phyloP scores from a whole-genome alignment of 2,797 vertebrate genomes.

The Chloroceryle inda region DNA sequence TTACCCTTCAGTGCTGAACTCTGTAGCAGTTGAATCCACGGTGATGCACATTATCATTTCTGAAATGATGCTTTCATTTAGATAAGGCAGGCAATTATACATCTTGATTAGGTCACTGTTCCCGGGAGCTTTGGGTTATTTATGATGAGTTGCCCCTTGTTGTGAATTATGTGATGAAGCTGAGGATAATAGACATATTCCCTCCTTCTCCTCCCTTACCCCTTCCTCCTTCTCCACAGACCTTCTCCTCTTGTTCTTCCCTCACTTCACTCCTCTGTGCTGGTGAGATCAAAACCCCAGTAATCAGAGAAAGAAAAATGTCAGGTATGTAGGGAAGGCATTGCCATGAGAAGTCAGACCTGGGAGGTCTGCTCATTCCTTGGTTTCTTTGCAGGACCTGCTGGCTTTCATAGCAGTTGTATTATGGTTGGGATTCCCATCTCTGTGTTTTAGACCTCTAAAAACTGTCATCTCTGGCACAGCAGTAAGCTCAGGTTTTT shows the following conservation, averaged over 20 bases:
- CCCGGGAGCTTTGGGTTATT: slow-evolving; percentile 74
- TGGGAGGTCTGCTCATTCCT: background rate
- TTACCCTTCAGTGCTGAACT: slow-evolving; percentile 82
- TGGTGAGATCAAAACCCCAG: background rate
- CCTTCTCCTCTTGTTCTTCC: background rate
- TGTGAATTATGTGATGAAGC: slow-evolving; percentile 50
- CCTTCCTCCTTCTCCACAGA: background rate
- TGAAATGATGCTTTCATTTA: slow-evolving; percentile 85
- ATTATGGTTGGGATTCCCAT: background rate
- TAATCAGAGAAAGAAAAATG: background rate
- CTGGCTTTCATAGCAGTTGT: background rate
- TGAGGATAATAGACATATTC: background rate
- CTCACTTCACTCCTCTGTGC: background rate
- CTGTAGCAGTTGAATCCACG: slow-evolving; percentile 75
- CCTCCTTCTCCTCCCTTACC: background rate
- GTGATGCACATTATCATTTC: slow-evolving; percentile 80
- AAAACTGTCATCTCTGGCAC: background rate
- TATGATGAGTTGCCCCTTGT: slow-evolving; percentile 67
- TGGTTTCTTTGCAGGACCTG: background rate
- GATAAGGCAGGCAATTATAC: slow-evolving; percentile 84
- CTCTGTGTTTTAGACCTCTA: background rate
- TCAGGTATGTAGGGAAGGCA: fast-evolving
- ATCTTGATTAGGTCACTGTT: slow-evolving; percentile 85
- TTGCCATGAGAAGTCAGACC: background rate
- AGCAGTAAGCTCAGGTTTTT: background rate